phyloP scores from a whole-genome alignment of 2,113 vertebrate genomes.

The Rhipidura dahli region DNA sequence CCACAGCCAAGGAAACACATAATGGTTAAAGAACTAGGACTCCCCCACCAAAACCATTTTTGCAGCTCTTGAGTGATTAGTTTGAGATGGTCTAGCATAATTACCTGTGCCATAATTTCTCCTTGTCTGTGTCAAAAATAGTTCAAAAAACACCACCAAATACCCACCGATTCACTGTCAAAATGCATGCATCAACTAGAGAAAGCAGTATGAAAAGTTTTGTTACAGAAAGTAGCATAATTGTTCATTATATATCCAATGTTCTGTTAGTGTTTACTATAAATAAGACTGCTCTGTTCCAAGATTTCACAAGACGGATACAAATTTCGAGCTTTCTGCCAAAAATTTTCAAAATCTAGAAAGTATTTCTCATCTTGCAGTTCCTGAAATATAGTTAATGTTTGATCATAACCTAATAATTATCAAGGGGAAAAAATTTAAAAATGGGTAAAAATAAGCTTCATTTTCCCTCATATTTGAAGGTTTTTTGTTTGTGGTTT shows the following conservation, averaged over 20 bases:
- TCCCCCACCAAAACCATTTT: not conserved
- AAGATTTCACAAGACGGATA: conserved; percentile 16
- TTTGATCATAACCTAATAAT: not conserved
- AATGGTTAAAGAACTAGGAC: not conserved
- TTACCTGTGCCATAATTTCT: not conserved
- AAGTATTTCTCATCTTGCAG: not conserved
- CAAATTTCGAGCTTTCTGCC: not conserved
- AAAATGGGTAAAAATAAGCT: not conserved
- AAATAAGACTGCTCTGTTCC: conserved; percentile 33
- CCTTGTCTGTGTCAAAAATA: not conserved
- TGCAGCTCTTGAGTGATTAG: not conserved
- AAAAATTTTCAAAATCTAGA: not conserved
- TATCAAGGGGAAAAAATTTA: not conserved
- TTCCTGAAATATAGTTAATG: not conserved
- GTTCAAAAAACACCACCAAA: not conserved
- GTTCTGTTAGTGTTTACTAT: conserved; percentile 5
- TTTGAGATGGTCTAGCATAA: not conserved
- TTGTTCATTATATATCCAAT: not conserved
- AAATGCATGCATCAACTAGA: not conserved
- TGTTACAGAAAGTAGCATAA: not conserved
- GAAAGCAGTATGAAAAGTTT: not conserved
- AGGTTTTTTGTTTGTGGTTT: too few species aligned
- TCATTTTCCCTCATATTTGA: not conserved
- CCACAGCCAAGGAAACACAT: not conserved
- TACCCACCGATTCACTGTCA: not conserved